Conservation (phyloP, 2,888 invertebrate species). For the Chloroclystis v-ata region DNA sequence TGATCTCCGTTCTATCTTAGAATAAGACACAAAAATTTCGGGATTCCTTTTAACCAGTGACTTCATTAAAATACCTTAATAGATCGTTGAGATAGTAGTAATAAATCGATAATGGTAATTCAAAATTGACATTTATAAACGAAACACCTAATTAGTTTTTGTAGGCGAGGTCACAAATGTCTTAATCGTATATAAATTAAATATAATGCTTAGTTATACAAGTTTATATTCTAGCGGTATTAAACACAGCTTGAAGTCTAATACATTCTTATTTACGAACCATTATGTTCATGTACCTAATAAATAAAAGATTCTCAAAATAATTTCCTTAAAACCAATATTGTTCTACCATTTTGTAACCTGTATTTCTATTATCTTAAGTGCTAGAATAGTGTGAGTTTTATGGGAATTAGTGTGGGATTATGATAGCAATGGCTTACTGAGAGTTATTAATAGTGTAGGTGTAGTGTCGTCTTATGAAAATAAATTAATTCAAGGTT, state of each 20-base stretch:
- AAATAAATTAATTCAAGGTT: slow-evolving; percentile 38
- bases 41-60: slow-evolving; percentile 7
- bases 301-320: slow-evolving; percentile 59
- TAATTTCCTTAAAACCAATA: slow-evolving; percentile 46
- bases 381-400: slow-evolving; percentile 24
- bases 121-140: slow-evolving; percentile 38
- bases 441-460: slow-evolving; percentile 46
- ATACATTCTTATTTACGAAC: slow-evolving; percentile 58
- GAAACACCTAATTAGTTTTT: slow-evolving; percentile 54
- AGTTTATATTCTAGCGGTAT: slow-evolving; percentile 49
- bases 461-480: slow-evolving; percentile 34
- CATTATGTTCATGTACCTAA: slow-evolving; percentile 53
- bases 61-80: slow-evolving; percentile 20
- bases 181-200: slow-evolving; percentile 69
- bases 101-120: slow-evolving; percentile 52
- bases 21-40: slow-evolving; percentile 1
- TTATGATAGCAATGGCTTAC: slow-evolving; percentile 43
- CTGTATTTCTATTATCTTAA: slow-evolving; percentile 32
- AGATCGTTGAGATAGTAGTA: slow-evolving; percentile 29
- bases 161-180: slow-evolving; percentile 60
- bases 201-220: slow-evolving; percentile 60
- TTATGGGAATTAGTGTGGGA: slow-evolving; percentile 31
- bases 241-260: slow-evolving; percentile 68
- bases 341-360: slow-evolving; percentile 25
- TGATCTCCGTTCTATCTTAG: not conserved